Evolutionary conservation across 2,797 vertebrate genomes (phyloP), one percentile per base, ranked within the genome.

Genomic region (Alectoris magna): DNA sequence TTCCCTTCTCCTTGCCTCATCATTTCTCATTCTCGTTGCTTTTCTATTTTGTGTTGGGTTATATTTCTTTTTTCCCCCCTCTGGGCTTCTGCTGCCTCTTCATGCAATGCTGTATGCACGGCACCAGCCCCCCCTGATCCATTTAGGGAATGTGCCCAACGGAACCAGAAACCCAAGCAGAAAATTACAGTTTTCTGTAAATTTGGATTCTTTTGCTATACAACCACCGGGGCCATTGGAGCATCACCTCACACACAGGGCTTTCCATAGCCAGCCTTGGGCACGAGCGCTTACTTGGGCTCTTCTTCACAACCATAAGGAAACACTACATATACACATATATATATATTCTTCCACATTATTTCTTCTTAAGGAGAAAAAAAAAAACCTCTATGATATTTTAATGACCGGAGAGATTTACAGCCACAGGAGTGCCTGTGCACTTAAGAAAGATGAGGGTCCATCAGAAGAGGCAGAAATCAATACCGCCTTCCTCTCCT

Each of bases 1-100:
- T 97, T 95, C 96, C 94, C 92, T 96, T 94, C 96, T 96, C 95
- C 89, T 95, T 63, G 76, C 95, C 97, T 97, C 97, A 97, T 97
- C 97, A 97, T 88, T 97, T 97, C 96, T 96, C 97, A 97, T 97
- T 96, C 95, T 95, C 77, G 29, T 77, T 91, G 96, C 96, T 95
- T 96, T 90, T 83, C 91, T 83, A 12, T 74, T 73, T 53, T 29
- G 49, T 51, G 49, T 26, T 51, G 24, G 11, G 2, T 17, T 13
- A 5, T 10, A 12, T 31, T 53, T 62, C 51, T 51, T 62, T 29
- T 46, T 11, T 36, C 18, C 13, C 23, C 22, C 10, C 2, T 6
- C 75, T 73, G 69, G 88, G 79, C 66, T 96, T 91, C 90, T 96
- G 85, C 92, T 41, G 76, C 94, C 92, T 81, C 82, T 64, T 85